Conservation (phyloP, 2,888 invertebrate genomes). For the Trichogramma dendrolimi region DNA sequence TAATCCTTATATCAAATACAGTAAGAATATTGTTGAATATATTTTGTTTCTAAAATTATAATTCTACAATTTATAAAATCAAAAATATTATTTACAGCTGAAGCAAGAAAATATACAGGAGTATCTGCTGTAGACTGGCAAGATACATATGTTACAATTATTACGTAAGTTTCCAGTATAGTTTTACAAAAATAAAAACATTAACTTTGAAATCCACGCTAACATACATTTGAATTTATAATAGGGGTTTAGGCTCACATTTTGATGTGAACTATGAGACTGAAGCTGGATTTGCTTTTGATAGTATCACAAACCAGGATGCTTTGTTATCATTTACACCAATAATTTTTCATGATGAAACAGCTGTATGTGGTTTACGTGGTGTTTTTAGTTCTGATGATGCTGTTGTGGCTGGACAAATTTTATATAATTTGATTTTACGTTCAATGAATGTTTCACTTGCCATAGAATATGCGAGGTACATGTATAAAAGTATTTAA, state of each 20-base stretch:
- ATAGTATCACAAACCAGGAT: constrained; percentile 44
- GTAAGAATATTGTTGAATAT: constrained; percentile 24
- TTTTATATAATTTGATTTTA: constrained; percentile 53
- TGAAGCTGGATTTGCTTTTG: constrained; percentile 56
- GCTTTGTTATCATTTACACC: constrained; percentile 39
- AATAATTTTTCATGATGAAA: constrained; percentile 39
- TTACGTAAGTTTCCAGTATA: constrained; percentile 57
- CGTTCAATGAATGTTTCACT: constrained; percentile 52
- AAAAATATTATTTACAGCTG: constrained; percentile 39
- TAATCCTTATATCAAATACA: constrained; percentile 14
- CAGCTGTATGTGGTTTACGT: constrained; percentile 54
- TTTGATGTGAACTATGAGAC: constrained; percentile 56
- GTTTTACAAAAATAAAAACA: constrained; percentile 1
- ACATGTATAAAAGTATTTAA: constrained; percentile 13
- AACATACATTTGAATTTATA: constrained; percentile 16
- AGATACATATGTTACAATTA: constrained; percentile 66
- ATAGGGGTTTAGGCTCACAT: constrained; percentile 57
- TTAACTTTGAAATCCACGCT: constrained; percentile 7
- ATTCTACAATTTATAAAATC: not conserved
- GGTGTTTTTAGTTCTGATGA: constrained; percentile 57
- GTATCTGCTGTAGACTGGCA: constrained; percentile 63
- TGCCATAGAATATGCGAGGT: constrained; percentile 56
- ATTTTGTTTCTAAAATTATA: constrained; percentile 23
- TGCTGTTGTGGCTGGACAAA: constrained; percentile 53
- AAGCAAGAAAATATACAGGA: constrained; percentile 56